A percentile compares a stretch with the other conserved stretches of the same genome.
These are phyloP conservation scores for Elgaria multicarinata DNA, from an alignment of 2,113 vertebrate genomes.

Conservation along the genomic window DNA sequence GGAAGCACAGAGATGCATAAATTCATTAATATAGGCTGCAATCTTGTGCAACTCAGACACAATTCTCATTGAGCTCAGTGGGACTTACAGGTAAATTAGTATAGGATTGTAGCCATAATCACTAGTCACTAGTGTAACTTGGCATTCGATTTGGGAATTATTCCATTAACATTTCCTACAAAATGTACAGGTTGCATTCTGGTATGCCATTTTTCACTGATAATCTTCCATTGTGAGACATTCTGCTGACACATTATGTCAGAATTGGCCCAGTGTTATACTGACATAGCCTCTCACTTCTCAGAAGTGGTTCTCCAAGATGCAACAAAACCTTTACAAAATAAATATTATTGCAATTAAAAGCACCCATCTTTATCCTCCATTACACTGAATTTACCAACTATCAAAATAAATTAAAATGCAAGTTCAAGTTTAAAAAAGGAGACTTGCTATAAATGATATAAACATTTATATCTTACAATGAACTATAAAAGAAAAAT, in stretches of 20 bases:
- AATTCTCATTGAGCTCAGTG: neutral
- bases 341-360: neutral
- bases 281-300: neutral
- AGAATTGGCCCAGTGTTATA: neutral
- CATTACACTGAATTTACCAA: neutral
- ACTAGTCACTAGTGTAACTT: neutral
- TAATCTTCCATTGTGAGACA: neutral
- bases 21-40: neutral
- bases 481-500: neutral
- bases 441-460: too few relatives aligned
- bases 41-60: neutral
- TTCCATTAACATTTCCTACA: neutral
- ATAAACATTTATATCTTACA: neutral
- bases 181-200: neutral
- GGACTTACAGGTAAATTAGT: neutral
- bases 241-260: neutral
- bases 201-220: neutral
- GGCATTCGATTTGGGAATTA: neutral
- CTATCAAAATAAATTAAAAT: slow-evolving; percentile 9
- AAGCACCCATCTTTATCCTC: neutral
- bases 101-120: neutral
- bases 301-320: slow-evolving; percentile 5
- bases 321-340: neutral
- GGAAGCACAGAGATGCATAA: neutral
- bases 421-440: neutral